These are phyloP conservation scores for Linurgus olivaceus DNA, from an alignment of 2,797 vertebrate genomes.

Conservation along the genomic window DNA sequence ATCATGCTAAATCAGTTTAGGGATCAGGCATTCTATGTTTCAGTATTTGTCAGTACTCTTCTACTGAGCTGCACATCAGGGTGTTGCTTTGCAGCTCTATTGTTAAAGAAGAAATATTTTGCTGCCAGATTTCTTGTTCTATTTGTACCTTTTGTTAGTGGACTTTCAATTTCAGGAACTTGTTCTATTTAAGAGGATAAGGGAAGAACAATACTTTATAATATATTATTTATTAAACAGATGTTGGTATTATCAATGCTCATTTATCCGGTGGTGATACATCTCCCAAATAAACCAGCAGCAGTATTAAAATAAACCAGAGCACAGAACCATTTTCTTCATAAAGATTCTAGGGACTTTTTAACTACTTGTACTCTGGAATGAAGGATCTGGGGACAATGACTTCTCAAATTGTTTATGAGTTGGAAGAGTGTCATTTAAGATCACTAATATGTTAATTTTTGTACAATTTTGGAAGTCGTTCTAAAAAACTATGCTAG, in stretches of 20 bases:
- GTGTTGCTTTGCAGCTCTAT: background rate
- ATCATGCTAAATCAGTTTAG: background rate
- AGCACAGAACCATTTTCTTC: background rate
- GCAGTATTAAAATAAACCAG: background rate
- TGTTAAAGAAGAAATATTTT: slow-evolving; percentile 15
- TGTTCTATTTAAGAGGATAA: background rate
- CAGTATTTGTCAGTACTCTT: background rate
- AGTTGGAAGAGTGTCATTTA: background rate
- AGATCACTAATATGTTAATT: background rate
- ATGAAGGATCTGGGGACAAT: background rate
- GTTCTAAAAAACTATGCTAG: background rate
- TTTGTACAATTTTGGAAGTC: background rate
- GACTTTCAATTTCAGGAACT: slow-evolving; percentile 44
- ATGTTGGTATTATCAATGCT: background rate
- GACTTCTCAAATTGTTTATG: background rate
- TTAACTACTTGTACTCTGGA: background rate
- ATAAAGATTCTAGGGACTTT: background rate
- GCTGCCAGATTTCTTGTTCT: slow-evolving; percentile 17
- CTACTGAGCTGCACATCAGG: background rate
- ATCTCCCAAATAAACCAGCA: background rate
- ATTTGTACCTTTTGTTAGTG: background rate
- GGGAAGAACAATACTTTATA: slow-evolving; percentile 21
- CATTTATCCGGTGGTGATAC: background rate
- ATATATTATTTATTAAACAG: slow-evolving; percentile 3
- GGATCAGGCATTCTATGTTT: background rate